These are phyloP conservation scores for Hemistola chrysoprasaria DNA, from an alignment of 2,888 invertebrate genomes.

Conservation along the genomic window DNA sequence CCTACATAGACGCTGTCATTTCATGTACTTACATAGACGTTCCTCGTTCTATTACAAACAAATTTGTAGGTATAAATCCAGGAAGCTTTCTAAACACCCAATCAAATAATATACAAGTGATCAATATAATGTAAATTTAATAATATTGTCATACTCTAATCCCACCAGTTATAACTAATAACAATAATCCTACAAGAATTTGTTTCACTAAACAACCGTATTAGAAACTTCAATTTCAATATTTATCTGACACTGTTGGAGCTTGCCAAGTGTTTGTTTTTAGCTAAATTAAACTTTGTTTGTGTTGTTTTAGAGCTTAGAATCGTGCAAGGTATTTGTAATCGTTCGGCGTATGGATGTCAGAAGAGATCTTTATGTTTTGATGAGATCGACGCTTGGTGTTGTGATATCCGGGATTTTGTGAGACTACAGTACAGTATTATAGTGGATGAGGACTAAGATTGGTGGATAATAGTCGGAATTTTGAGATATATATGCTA, in stretches of 20 bases:
- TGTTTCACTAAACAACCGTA: slow-evolving; percentile 59
- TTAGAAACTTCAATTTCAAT: slow-evolving; percentile 56
- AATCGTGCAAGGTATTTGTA: slow-evolving; percentile 34
- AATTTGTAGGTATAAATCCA: slow-evolving; percentile 20
- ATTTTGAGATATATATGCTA: too few species aligned
- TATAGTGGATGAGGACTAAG: too few species aligned
- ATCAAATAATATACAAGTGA: slow-evolving; percentile 29
- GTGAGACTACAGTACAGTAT: slow-evolving; percentile 12
- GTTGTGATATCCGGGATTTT: slow-evolving; percentile 66
- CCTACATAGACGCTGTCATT: too few species aligned
- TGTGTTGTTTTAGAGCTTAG: slow-evolving; percentile 40
- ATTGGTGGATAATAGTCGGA: too few species aligned
- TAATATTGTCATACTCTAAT: slow-evolving; percentile 38
- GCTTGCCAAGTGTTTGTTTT: slow-evolving; percentile 47
- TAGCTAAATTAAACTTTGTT: slow-evolving; percentile 39
- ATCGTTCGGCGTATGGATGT: slow-evolving; percentile 42
- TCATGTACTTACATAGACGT: too few species aligned
- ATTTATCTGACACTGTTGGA: slow-evolving; percentile 47
- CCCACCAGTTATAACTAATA: slow-evolving; percentile 41
- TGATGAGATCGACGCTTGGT: slow-evolving; percentile 61
- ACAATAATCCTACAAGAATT: slow-evolving; percentile 54
- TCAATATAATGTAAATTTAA: slow-evolving; percentile 25
- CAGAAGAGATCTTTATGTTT: slow-evolving; percentile 61
- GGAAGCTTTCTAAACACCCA: slow-evolving; percentile 13
- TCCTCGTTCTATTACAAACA: too few species aligned